phyloP scores from a whole-genome alignment of 37 sponge, comb jelly and placozoan species.

The Bolinopsis microptera region DNA sequence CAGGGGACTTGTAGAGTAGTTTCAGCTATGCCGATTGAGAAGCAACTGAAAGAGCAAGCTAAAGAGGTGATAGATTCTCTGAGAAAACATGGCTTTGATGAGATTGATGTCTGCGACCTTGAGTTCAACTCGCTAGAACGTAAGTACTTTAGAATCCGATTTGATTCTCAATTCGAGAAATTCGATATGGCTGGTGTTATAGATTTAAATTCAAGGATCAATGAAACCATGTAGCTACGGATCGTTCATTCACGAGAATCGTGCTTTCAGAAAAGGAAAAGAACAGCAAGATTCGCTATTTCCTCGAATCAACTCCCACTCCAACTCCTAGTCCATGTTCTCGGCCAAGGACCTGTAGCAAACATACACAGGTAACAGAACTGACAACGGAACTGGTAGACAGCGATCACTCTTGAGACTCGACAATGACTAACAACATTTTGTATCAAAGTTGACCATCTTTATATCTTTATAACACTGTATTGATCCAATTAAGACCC shows the following conservation, averaged over 20 bases:
- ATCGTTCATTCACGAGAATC: too few species aligned
- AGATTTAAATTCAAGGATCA: too few species aligned
- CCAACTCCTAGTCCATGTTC: background rate
- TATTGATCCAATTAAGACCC: too few species aligned
- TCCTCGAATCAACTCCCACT: background rate
- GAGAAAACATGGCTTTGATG: background rate
- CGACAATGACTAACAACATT: too few species aligned
- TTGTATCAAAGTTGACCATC: too few species aligned
- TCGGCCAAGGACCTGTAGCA: background rate
- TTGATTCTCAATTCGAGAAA: too few species aligned
- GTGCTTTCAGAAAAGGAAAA: conserved; percentile 36
- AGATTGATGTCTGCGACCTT: conserved; percentile 15
- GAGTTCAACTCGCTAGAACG: conserved; percentile 22
- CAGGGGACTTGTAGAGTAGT: conserved; percentile 34
- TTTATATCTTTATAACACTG: too few species aligned
- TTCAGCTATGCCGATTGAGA: background rate
- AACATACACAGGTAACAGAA: background rate
- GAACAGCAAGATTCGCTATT: background rate
- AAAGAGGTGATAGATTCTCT: background rate
- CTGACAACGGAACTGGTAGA: too few species aligned
- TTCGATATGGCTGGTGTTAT: too few species aligned
- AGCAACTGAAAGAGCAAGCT: conserved; percentile 6
- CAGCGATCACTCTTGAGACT: too few species aligned
- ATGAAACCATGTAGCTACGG: too few species aligned
- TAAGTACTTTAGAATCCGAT: too few species aligned